A percentile compares a stretch with the other conserved stretches of the same genome.
phyloP scores from a whole-genome alignment of 2,888 invertebrate genomes.

The Dicranocentrus wangi region DNA sequence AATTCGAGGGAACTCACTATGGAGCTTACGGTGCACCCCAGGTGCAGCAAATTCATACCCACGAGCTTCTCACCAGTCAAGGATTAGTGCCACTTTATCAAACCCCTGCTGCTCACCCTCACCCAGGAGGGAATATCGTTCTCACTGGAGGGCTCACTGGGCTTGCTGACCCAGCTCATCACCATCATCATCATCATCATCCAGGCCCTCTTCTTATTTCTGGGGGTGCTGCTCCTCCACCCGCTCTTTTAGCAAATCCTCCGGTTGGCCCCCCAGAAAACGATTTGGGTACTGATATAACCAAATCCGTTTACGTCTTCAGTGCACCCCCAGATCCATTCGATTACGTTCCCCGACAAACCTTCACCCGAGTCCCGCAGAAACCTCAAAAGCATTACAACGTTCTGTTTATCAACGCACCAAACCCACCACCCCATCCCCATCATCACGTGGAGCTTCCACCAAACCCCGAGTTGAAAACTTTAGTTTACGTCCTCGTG shows the following conservation, averaged over 20 bases:
- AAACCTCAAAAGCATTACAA: conserved; percentile 79
- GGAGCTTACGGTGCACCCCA: conserved; percentile 34
- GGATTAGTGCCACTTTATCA: conserved; percentile 45
- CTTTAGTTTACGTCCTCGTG: conserved; percentile 69
- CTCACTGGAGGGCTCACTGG: not conserved
- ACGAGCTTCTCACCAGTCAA: conserved; percentile 42
- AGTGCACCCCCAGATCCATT: conserved; percentile 62
- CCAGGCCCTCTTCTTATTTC: conserved; percentile 23
- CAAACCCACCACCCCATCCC: conserved; percentile 67
- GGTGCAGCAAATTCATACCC: conserved; percentile 52
- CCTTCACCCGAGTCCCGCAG: conserved; percentile 75
- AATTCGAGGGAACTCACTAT: conserved; percentile 48
- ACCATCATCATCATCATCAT: not conserved
- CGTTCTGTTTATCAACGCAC: conserved; percentile 88
- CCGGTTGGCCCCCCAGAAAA: conserved; percentile 20
- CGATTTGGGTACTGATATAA: conserved; percentile 74
- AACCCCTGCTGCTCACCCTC: not conserved
- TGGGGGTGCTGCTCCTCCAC: conserved; percentile 17
- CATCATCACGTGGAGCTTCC: conserved; percentile 63
- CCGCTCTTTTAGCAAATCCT: conserved; percentile 23
- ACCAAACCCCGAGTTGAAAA: conserved; percentile 65
- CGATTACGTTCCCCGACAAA: conserved; percentile 51
- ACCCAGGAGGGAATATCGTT: conserved; percentile 12
- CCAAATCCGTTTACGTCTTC: conserved; percentile 73
- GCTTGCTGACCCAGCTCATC: not conserved